Evolutionary conservation across 2,113 vertebrate genomes (phyloP), one percentile per base, ranked within the genome.

Genomic region (Ranitomeya variabilis): DNA sequence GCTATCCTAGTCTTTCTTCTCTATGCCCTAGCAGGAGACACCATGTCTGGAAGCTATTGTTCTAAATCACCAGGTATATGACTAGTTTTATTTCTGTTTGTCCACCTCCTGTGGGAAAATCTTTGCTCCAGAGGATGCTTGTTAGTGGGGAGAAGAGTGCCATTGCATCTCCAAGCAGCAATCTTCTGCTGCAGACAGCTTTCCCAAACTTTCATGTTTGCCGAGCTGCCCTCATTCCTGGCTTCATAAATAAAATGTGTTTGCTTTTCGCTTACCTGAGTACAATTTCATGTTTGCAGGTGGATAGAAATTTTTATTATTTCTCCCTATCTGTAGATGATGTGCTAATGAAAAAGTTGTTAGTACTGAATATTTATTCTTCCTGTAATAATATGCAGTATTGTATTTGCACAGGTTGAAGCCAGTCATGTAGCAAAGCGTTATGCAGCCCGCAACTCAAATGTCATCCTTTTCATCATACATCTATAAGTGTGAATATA

Each of bases 71-170:
- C 60, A 52, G 60, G 37, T 83, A 83, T 62, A 64, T n/a, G 7
- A n/a, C 80, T 45, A 51, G 31, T 83, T 83, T 83, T 83, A 83
- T 83, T 64, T 81, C 23, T 83, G 80, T 52, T 83, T 66, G 80
- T 83, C 80, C 80, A 83, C 60, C 80, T 83, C 80, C 80, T 66
- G 59, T 83, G 80, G 80, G 80, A 83, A 15, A 83, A 83, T 66
- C 31, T 11, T 21, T 11, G 59, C 37, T 83, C 59, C 80, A 11
- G 60, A 64, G 80, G 80, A 83, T 83, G 80, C 80, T 83, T 83
- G 80, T 83, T 83, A 83, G 80, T 51, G 18, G 59, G 80, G 80
- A 83, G 80, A 31, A 21, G 59, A 83, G 60, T 45, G 60, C 59
- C 80, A 83, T 83, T 83, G n/a, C 60, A 83, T 83, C 80, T 66